Evolutionary conservation across 2,113 vertebrate species (phyloP), one percentile per base, ranked within the genome.

Genomic region (Hepsetus odoe): DNA sequence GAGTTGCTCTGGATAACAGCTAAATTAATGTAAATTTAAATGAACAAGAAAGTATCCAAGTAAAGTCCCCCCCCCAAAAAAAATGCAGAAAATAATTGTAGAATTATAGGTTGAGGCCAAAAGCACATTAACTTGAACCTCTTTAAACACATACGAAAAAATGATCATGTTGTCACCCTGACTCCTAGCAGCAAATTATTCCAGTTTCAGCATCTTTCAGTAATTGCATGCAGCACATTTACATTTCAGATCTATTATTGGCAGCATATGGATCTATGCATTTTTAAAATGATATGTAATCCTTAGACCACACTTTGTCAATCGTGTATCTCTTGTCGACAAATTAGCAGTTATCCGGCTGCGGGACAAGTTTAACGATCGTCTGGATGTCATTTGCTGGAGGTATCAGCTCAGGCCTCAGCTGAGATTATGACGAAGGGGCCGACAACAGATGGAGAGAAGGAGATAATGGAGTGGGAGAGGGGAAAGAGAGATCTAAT

Each of bases 401-500:
- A 22, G 38, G 76, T 51, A 70, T 77, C 56, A 26, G 32, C 62
- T 22, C 16, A 5, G 40, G 28, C 55, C 42, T 49, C 40, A 13
- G 32, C 33, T 35, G 62, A 61, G 76, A 58, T 69, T 64, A 49
- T 61, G 38, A 38, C 33, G 44, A 35, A 28, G 49, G 30, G 33
- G 69, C 69, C 58, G 68, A 70, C 69, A 62, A 62, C 61, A 80
- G 56, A 84, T 74, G 44, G 56, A 42, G 35, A 22, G 51, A 64
- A 28, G 33, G 38, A 49, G 44, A 72, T 44, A 72, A 82, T 22
- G 40, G 24, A 74, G 75, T 49, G 58, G 42, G 22, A 76, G 56
- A 26, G 30, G 40, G 46, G 62, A 74, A 22, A 77, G 12, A 76
- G 2, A 44, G 74, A 74, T 68, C 55, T 79, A 82, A 84, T 61